Base-by-base conservation (phyloP, 92 coral and sea anemone genomes). In the Parazoanthus swiftii region DNA sequence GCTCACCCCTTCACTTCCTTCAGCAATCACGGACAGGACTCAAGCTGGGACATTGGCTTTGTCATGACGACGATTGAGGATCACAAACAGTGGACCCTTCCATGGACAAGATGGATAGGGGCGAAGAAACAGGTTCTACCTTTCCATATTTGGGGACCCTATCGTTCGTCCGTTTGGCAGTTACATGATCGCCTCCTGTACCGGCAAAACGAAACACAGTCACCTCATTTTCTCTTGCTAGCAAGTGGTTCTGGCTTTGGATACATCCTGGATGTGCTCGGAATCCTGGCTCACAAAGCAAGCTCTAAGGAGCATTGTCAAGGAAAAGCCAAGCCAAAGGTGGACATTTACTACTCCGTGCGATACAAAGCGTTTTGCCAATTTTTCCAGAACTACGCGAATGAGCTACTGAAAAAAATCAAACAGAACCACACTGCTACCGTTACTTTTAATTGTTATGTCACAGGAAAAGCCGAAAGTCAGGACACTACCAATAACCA, bases 231-330 rank as follows among this genome's bases (percentile, higher is more conserved):
- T 77, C 71, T 91, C 50, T 81, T 91, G 44, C 79, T 91, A 54
- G 93, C 93, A 48, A 91, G 91, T 21, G 93, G 91, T 15, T 91
- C 93, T 43, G 91, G 93, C 88, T 89, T 86, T 9, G 91, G 93
- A 33, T 91, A 91, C 72, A 65, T 91, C 56, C 66, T 91, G 20
- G 93, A 91, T 63, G 91, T 89, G 13, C 86, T 91, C 6, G 90
- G 93, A 38, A 66, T 63, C 33, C 80, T 91, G 29, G 93, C 93
- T 59, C 26, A 89, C 89, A 73, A 85, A 72, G 58, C 86, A 21
- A 48, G 16, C 25, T 0, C 78, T 16, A 67, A 56, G 4, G 20
- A 26, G 26, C 72, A 65, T 42, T 21, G 44, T 36, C 85, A 71
- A 88, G 42, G 50, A 15, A 13, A 23, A 5, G 59, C 16, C 39